Percentiles rank a stretch among this genome's conserved stretches.
Evolutionary conservation across 2,797 vertebrate species (phyloP).

Genomic region (Coregonus sp.): DNA sequence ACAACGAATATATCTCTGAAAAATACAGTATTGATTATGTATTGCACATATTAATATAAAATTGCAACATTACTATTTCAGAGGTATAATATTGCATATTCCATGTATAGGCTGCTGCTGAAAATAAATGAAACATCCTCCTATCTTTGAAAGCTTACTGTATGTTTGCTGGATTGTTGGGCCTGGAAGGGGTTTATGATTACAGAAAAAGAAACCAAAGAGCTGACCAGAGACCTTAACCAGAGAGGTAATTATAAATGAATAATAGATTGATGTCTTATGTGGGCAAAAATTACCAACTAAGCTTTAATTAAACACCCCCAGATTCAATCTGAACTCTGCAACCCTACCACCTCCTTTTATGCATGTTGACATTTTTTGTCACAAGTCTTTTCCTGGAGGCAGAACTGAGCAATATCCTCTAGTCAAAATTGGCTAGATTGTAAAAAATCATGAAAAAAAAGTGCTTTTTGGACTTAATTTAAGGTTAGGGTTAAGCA

Average conservation of each 20-base stretch:
- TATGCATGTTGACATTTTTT: not conserved
- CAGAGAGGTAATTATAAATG: conserved; percentile 42
- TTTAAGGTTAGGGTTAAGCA: too few relatives aligned
- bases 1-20: not conserved
- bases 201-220: not conserved
- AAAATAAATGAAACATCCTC: not conserved
- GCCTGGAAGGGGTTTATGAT: conserved; percentile 21
- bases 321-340: conserved; percentile 38
- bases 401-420: too few relatives aligned
- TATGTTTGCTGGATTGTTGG: conserved; percentile 28
- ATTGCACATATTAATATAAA: not conserved
- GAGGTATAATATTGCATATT: not conserved
- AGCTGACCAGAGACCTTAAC: conserved; percentile 4
- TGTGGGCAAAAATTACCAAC: conserved; percentile 33
- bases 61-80: not conserved
- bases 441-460: too few relatives aligned
- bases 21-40: not conserved
- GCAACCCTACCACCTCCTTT: not conserved
- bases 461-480: too few relatives aligned
- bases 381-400: conserved; percentile 9
- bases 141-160: not conserved
- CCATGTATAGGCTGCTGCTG: not conserved
- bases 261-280: conserved; percentile 43
- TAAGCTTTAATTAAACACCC: conserved; percentile 46
- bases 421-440: too few relatives aligned